Percentiles rank a stretch among this genome's conserved stretches.
phyloP scores from a whole-genome alignment of 2,888 invertebrate genomes.

The Chloromyia formosa region DNA sequence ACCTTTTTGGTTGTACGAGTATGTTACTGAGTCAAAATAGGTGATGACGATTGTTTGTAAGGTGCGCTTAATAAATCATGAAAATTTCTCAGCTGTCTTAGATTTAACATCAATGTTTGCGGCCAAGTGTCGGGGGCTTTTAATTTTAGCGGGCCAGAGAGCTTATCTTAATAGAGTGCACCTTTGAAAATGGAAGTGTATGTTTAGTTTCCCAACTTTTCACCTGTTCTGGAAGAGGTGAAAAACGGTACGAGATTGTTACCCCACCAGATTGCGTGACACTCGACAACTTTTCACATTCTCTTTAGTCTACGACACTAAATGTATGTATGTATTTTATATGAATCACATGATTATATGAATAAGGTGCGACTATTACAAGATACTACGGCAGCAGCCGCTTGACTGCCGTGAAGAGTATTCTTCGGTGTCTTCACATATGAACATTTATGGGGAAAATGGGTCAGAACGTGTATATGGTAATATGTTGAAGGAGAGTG shows the following conservation, averaged over 20 bases:
- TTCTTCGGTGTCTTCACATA: not conserved
- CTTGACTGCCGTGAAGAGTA: slow-evolving; percentile 3
- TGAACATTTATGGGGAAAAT: slow-evolving; percentile 29
- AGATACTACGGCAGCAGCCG: not conserved
- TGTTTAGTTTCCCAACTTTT: not conserved
- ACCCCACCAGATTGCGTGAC: slow-evolving; percentile 4
- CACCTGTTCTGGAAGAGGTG: not conserved
- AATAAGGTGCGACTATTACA: slow-evolving; percentile 35
- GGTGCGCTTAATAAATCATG: too few relatives aligned
- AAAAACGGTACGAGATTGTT: not conserved
- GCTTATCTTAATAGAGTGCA: too few relatives aligned
- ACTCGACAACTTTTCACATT: slow-evolving; percentile 17
- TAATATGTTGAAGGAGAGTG: slow-evolving; percentile 35
- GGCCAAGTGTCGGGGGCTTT: not conserved
- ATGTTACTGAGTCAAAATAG: too few relatives aligned
- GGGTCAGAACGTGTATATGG: slow-evolving; percentile 41
- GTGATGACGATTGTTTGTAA: too few relatives aligned
- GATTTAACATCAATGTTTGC: not conserved
- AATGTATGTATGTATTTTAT: not conserved
- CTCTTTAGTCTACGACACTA: slow-evolving; percentile 25
- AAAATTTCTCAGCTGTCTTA: too few relatives aligned
- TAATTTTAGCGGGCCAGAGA: not conserved
- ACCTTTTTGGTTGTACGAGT: too few relatives aligned
- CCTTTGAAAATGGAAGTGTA: too few relatives aligned
- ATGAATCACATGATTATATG: slow-evolving; percentile 30